Evolutionary conservation across 92 coral and sea anemone genomes (phyloP), one percentile per base, ranked within the genome.

Genomic region (Metridium senile): DNA sequence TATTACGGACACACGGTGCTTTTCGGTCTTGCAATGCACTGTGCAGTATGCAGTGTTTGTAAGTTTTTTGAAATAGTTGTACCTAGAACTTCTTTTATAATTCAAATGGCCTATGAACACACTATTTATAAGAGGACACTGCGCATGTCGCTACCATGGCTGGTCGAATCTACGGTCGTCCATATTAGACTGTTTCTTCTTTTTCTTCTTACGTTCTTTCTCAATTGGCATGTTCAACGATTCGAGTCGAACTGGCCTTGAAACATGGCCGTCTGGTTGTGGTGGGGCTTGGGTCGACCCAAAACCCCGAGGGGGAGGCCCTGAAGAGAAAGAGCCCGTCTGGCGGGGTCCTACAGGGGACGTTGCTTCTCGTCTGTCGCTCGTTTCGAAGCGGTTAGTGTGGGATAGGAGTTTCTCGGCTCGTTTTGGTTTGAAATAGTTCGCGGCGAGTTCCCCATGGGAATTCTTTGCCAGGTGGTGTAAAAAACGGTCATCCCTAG

Each of bases 401-500:
- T 89, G 92, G 30, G 93, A 82, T 47, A 94, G 84, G 6, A 94
- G 88, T 32, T 84, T 75, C 34, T 89, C 97, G 11, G 98, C 98
- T 80, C 98, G 81, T 69, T 94, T 94, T 23, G 98, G 95, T 54
- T 93, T 93, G 77, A 94, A 94, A 70, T 94, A 94, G 46, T 86
- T 89, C 13, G 91, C 76, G 7, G 94, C 97, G 33, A 86, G 83
- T 17, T 89, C 95, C 45, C 70, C 93, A 56, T 86, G 84, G 2
- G 89, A 76, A 65, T 73, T 94, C 53, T 86, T 86, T 28, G 87
- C 74, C 29, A 94, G 81, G 75, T 89, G 98, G 49, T 87, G 92
- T 25, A 88, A 87, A 67, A 89, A 89, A n/a, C 84, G 85, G 77
- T 94, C 98, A 71, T 92, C 98, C 26, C 49, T 81, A 57, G 86